These are phyloP conservation scores for Noctua janthe DNA, from an alignment of 2,888 invertebrate genomes.

Conservation along the genomic window DNA sequence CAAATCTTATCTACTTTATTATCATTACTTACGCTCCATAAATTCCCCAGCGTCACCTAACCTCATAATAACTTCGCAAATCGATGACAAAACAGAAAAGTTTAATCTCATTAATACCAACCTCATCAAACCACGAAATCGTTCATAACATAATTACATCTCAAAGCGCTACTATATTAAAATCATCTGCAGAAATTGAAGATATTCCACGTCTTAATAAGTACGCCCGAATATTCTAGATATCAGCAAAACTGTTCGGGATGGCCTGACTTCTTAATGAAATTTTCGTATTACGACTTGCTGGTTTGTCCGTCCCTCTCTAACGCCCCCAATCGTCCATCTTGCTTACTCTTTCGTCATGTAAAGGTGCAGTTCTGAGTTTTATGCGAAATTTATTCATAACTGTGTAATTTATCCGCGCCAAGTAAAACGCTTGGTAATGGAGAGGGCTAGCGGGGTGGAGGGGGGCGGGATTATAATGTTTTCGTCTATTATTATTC, in stretches of 20 bases:
- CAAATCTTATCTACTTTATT: constrained; percentile 10
- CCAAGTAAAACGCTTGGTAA: constrained; percentile 87
- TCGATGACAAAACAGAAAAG: constrained; percentile 56
- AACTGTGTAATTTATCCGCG: constrained; percentile 90
- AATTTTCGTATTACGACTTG: constrained; percentile 89
- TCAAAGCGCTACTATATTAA: constrained; percentile 79
- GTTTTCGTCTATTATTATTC: constrained; percentile 85
- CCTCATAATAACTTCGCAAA: constrained; percentile 34
- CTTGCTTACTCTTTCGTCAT: constrained; percentile 79
- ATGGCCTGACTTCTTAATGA: constrained; percentile 89
- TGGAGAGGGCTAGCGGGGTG: constrained; percentile 78
- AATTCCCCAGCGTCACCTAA: constrained; percentile 30
- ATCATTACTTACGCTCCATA: constrained; percentile 27
- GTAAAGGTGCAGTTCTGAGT: constrained; percentile 89
- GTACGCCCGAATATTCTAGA: constrained; percentile 87
- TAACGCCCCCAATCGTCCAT: constrained; percentile 64
- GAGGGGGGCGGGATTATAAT: constrained; percentile 75
- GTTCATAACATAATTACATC: constrained; percentile 56
- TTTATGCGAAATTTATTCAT: constrained; percentile 91
- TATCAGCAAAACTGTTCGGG: constrained; percentile 86
- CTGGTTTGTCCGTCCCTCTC: constrained; percentile 75
- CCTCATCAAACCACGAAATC: constrained; percentile 48
- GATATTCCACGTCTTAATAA: constrained; percentile 86
- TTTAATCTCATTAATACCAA: constrained; percentile 51
- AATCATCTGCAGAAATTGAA: constrained; percentile 81